Percentiles rank a stretch among this genome's conserved stretches.
Evolutionary conservation across 1,140 invertebrate species (phyloP).

Genomic region (Heliothis subflexa): DNA sequence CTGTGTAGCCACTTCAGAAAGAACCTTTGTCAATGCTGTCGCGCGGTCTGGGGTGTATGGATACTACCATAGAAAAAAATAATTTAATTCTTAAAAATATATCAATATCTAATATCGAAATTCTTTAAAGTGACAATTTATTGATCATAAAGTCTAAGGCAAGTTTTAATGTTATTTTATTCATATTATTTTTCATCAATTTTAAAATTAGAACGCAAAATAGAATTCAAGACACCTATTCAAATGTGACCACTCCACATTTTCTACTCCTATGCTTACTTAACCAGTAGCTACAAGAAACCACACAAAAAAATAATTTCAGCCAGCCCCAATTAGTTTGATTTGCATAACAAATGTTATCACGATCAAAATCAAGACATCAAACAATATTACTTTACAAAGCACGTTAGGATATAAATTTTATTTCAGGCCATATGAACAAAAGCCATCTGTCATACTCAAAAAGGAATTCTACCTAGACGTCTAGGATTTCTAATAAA

Average conservation of each 20-base stretch:
- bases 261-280: no score
- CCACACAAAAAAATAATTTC: slow-evolving; percentile 14
- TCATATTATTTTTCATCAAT: no score
- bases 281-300: not conserved
- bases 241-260: no score
- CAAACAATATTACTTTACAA: slow-evolving; percentile 4
- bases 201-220: no score
- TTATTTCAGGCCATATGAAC: slow-evolving; percentile 37
- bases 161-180: no score
- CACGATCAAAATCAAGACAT: slow-evolving; percentile 30
- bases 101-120: no score
- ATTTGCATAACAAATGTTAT: slow-evolving; percentile 18
- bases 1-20: slow-evolving; percentile 18
- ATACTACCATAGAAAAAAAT: not conserved
- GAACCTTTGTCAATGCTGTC: slow-evolving; percentile 37
- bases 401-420: slow-evolving; percentile 11
- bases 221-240: no score
- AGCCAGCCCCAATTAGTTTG: not conserved
- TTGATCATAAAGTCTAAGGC: no score
- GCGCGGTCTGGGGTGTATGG: not conserved
- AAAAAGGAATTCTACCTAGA: slow-evolving; percentile 60
- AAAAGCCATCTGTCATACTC: slow-evolving; percentile 61
- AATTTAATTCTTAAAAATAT: not conserved
- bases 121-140: no score
- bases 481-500: slow-evolving; percentile 65